These are phyloP conservation scores for Mycalesis mineus DNA, from an alignment of 2,888 invertebrate genomes.

Conservation along the genomic window DNA sequence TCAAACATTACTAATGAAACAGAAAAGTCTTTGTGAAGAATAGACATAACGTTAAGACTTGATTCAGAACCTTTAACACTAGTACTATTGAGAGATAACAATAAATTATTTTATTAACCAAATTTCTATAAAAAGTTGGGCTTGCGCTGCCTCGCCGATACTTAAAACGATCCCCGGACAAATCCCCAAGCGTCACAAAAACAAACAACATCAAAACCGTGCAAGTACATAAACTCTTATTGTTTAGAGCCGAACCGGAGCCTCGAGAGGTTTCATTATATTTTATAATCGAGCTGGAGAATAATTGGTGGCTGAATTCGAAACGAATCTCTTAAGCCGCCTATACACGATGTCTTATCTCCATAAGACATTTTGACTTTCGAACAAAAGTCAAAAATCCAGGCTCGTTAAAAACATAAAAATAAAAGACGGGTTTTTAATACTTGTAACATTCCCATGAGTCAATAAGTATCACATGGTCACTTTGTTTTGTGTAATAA, in stretches of 20 bases:
- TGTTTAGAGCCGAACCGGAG: conserved; percentile 2
- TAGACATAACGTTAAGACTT: too few relatives aligned
- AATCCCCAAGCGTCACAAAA: conserved; percentile 19
- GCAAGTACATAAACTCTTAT: neutral
- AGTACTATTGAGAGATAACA: too few relatives aligned
- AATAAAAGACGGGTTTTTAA: too few relatives aligned
- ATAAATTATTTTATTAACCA: too few relatives aligned
- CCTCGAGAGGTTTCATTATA: conserved; percentile 27
- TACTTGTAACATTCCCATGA: too few relatives aligned
- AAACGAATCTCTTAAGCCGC: conserved; percentile 24
- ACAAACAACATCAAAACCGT: conserved; percentile 15
- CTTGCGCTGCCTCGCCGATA: neutral
- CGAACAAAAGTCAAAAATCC: too few relatives aligned
- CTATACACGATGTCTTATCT: neutral
- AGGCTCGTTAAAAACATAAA: too few relatives aligned
- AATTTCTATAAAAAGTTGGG: neutral
- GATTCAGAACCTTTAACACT: too few relatives aligned
- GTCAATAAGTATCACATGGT: too few relatives aligned
- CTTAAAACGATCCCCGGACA: conserved; percentile 6
- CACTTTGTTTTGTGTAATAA: too few relatives aligned
- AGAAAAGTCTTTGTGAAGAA: too few relatives aligned
- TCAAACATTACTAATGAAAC: too few relatives aligned
- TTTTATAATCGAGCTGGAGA: conserved; percentile 29
- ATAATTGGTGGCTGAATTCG: conserved; percentile 32
- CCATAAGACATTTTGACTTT: neutral